Conservation (phyloP, 2,113 vertebrate species). For the Lathamus discolor region DNA sequence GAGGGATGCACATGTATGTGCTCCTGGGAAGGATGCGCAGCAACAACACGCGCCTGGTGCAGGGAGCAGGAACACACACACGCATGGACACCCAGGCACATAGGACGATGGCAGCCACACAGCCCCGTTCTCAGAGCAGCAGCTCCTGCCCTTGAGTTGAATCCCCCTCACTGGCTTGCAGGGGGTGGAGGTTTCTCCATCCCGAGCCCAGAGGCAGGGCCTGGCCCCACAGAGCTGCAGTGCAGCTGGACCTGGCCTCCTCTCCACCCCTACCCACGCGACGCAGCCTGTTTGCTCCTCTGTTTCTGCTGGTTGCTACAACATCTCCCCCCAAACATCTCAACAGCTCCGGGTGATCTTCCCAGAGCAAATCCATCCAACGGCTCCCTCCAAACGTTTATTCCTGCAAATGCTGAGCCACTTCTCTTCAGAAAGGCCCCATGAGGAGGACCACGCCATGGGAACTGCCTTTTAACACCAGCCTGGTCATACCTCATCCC, state of each 20-base stretch:
- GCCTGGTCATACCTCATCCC: background rate
- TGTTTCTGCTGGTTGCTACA: conserved; percentile 60
- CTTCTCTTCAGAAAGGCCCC: background rate
- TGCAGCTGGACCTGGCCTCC: conserved; percentile 23
- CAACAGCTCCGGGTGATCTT: conserved; percentile 11
- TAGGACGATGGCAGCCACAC: rapidly evolving
- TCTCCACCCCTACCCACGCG: conserved; percentile 30
- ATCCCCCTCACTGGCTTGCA: background rate
- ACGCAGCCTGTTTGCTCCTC: background rate
- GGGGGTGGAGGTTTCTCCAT: background rate
- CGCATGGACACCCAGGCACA: rapidly evolving
- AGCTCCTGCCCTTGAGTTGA: background rate
- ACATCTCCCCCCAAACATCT: conserved; percentile 46
- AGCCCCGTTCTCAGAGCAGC: background rate
- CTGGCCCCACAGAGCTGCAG: background rate
- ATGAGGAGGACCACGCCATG: background rate
- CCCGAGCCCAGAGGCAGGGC: background rate
- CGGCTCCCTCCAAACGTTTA: background rate
- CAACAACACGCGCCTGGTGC: rapidly evolving
- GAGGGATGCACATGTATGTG: background rate
- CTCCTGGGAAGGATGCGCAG: background rate
- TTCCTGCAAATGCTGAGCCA: background rate
- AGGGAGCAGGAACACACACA: background rate
- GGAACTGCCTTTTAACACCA: background rate
- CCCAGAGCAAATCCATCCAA: background rate